Conservation (phyloP, 2,888 invertebrate species). For the Alsophila aescularia region DNA sequence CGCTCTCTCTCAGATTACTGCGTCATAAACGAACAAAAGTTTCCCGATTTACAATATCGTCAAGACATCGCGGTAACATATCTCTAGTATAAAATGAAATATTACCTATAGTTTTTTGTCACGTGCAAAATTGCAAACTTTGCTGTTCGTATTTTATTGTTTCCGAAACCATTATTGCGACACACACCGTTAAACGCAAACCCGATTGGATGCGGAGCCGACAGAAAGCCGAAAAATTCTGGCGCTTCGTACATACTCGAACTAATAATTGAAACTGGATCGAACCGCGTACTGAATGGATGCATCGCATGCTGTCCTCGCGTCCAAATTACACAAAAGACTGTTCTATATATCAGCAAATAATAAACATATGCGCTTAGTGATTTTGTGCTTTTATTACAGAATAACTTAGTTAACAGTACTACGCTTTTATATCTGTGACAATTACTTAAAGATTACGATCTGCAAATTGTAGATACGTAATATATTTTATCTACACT, state of each 20-base stretch:
- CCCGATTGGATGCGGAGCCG: constrained; percentile 48
- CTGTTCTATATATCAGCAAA: not conserved
- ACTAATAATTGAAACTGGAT: constrained; percentile 55
- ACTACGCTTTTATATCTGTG: no score
- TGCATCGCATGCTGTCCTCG: constrained; percentile 20
- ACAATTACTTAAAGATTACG: no score
- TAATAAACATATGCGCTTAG: no score
- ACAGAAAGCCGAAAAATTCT: constrained; percentile 51
- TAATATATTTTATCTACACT: no score
- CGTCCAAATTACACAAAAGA: not conserved
- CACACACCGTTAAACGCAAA: constrained; percentile 68
- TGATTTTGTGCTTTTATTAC: no score
- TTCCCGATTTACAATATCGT: constrained; percentile 15
- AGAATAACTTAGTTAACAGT: no score
- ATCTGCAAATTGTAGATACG: no score
- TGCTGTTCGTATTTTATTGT: constrained; percentile 60
- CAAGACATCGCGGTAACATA: constrained; percentile 10
- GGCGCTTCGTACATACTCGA: constrained; percentile 39
- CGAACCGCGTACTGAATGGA: constrained; percentile 52
- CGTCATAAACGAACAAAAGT: constrained; percentile 16
- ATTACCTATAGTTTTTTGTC: constrained; percentile 26
- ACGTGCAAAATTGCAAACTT: constrained; percentile 47
- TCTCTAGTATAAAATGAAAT: constrained; percentile 17
- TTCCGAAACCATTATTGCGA: constrained; percentile 62
- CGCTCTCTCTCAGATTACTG: constrained; percentile 15